A percentile compares a stretch with the other conserved stretches of the same genome.
Conservation (phyloP, 2,113 vertebrate genomes). For the Tragelaphus strepsiceros region DNA sequence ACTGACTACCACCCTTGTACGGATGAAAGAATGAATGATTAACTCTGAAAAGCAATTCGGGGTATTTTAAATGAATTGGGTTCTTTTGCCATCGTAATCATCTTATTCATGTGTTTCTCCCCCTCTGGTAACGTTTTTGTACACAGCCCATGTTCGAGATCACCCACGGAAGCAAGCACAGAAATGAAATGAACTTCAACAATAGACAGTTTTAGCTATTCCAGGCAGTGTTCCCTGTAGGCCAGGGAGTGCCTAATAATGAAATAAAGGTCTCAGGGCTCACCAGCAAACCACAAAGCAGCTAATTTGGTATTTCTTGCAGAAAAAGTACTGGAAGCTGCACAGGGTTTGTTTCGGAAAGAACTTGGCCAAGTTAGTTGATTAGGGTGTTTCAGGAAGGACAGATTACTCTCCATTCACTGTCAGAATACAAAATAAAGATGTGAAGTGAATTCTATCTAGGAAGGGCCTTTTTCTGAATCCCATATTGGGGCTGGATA, state of each 20-base stretch:
- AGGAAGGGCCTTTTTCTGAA: conserved; percentile 54
- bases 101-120: conserved; percentile 36
- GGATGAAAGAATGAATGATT: conserved; percentile 56
- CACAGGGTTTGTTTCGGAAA: conserved; percentile 74
- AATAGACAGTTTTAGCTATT: conserved; percentile 70
- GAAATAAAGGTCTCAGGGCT: conserved; percentile 63
- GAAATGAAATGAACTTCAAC: conserved; percentile 63
- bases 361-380: conserved; percentile 75
- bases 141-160: conserved; percentile 37
- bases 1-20: neutral
- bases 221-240: conserved; percentile 63
- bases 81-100: conserved; percentile 47
- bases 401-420: conserved; percentile 61
- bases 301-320: conserved; percentile 74
- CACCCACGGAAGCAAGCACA: conserved; percentile 50
- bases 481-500: neutral
- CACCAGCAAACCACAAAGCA: conserved; percentile 71
- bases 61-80: conserved; percentile 34
- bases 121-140: conserved; percentile 38
- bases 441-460: conserved; percentile 62
- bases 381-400: conserved; percentile 78
- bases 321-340: conserved; percentile 74
- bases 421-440: conserved; percentile 71
- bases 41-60: conserved; percentile 40
- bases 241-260: conserved; percentile 62